Evolutionary conservation across 1,140 invertebrate species (phyloP).

Genomic region (Camponotus vicinus): DNA sequence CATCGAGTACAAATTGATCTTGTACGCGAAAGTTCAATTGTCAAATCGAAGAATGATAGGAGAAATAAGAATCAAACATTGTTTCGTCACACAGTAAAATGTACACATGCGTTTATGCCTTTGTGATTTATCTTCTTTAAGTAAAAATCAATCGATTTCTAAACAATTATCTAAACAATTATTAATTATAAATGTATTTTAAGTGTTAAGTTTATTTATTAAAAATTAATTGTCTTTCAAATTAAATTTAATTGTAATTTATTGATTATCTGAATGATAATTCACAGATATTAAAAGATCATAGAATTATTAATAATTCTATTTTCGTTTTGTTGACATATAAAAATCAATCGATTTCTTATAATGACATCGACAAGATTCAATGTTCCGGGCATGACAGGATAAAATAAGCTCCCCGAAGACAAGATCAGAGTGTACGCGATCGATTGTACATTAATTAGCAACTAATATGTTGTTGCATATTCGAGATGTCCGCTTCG

Average conservation of each 20-base stretch:
- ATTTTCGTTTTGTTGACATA: conserved; percentile 7
- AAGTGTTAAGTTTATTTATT: not conserved
- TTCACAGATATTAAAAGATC: not conserved
- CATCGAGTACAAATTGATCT: conserved; percentile 66
- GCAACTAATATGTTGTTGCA: conserved; percentile 56
- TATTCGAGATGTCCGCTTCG: conserved; percentile 61
- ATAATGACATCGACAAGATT: conserved; percentile 5
- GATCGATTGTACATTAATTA: conserved; percentile 65
- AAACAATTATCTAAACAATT: not conserved
- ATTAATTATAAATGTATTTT: not conserved
- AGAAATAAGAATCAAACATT: conserved; percentile 28
- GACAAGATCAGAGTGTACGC: conserved; percentile 59
- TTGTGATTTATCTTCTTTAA: too few relatives aligned
- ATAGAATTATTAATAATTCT: not conserved
- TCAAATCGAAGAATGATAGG: conserved; percentile 4
- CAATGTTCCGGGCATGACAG: not conserved
- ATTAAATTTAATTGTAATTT: not conserved
- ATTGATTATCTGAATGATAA: not conserved
- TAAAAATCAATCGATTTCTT: conserved; percentile 1
- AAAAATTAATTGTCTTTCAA: not conserved
- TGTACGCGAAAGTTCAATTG: conserved; percentile 28
- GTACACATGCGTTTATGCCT: not conserved
- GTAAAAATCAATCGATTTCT: not conserved
- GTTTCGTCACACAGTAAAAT: conserved; percentile 9
- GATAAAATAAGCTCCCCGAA: not conserved